These are phyloP conservation scores for Apodemia hepburni DNA, from an alignment of 2,888 invertebrate genomes.

Conservation along the genomic window DNA sequence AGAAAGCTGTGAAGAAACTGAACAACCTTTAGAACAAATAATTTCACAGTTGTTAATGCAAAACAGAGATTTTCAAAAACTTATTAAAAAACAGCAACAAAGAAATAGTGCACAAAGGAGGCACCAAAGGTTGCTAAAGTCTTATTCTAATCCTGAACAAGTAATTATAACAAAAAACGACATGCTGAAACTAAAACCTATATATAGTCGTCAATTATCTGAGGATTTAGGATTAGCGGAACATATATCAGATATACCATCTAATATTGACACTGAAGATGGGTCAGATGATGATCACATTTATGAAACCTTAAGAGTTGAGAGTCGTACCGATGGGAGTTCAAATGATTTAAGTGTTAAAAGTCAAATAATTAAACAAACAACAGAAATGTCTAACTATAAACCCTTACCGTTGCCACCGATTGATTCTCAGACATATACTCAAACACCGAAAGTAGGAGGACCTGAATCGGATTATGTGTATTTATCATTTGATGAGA, in stretches of 20 bases:
- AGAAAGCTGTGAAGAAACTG: conserved; percentile 57
- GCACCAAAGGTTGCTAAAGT: conserved; percentile 77
- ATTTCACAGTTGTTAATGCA: conserved; percentile 91
- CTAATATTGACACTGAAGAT: conserved; percentile 42
- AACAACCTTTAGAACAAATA: conserved; percentile 86
- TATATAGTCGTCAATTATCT: conserved; percentile 58
- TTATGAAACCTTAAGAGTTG: conserved; percentile 79
- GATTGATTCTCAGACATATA: conserved; percentile 34
- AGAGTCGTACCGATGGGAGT: conserved; percentile 50
- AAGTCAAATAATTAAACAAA: conserved; percentile 59
- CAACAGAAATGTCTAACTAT: conserved; percentile 44
- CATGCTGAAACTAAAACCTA: conserved; percentile 53
- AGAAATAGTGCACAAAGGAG: conserved; percentile 75
- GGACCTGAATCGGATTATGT: conserved; percentile 72
- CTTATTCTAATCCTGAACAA: conserved; percentile 73
- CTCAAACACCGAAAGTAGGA: conserved; percentile 48
- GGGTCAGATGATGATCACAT: conserved; percentile 76
- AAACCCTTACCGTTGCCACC: conserved; percentile 61
- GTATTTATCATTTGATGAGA: conserved; percentile 67
- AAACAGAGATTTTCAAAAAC: conserved; percentile 89
- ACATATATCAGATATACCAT: conserved; percentile 37
- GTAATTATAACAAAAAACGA: conserved; percentile 64
- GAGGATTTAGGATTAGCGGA: conserved; percentile 48
- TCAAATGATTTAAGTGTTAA: conserved; percentile 50
- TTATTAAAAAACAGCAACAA: conserved; percentile 86